These are phyloP conservation scores for Lindbergichthys nudifrons DNA, from an alignment of 2,797 vertebrate species.

Conservation along the genomic window DNA sequence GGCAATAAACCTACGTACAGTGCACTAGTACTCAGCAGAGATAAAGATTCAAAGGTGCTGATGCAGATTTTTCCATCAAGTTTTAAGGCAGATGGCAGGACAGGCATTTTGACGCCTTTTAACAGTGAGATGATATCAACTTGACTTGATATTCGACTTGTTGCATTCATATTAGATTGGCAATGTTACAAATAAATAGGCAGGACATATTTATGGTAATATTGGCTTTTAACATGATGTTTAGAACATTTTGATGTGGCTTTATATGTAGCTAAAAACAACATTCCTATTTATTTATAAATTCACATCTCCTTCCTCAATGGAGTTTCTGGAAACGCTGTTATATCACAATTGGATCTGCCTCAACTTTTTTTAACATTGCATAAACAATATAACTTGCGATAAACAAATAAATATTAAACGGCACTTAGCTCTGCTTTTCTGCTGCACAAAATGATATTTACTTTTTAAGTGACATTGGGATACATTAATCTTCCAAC, in stretches of 20 bases:
- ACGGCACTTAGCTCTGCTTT: no score
- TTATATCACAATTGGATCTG: background rate
- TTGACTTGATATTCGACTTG: background rate
- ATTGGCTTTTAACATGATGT: background rate
- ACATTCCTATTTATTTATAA: background rate
- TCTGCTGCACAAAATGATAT: no score
- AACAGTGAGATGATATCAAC: no score
- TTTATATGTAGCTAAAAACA: background rate
- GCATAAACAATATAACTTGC: no score
- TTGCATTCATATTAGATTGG: background rate
- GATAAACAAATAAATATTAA: no score
- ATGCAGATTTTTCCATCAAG: background rate
- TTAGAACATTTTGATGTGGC: background rate
- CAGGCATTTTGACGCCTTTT: background rate
- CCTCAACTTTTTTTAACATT: no score
- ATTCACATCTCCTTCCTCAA: background rate
- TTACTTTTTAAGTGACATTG: no score
- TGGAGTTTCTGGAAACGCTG: no score
- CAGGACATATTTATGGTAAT: background rate
- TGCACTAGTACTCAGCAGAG: background rate
- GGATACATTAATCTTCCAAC: no score
- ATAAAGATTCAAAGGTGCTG: slow-evolving; percentile 9
- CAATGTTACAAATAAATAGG: background rate
- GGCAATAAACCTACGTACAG: slow-evolving; percentile 47
- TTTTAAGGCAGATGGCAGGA: slow-evolving; percentile 1